A percentile compares a stretch with the other conserved stretches of the same genome.
Conservation (phyloP, 1,140 invertebrate genomes). For the Eufriesea mexicana region DNA sequence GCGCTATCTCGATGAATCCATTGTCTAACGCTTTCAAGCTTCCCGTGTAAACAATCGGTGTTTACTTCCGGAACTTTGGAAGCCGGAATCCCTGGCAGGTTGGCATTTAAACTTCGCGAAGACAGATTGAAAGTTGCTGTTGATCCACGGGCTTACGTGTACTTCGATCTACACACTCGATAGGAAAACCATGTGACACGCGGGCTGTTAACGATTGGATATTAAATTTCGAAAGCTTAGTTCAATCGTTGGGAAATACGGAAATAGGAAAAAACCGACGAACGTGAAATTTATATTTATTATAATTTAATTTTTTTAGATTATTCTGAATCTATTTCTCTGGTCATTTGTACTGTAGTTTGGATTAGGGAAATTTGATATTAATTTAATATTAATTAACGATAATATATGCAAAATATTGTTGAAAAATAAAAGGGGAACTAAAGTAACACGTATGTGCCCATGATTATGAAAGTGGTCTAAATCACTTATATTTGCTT, state of each 20-base stretch:
- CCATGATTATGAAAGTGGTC: too few species aligned
- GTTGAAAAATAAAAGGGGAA: too few species aligned
- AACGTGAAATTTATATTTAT: too few species aligned
- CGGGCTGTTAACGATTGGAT: not conserved
- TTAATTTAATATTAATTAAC: too few species aligned
- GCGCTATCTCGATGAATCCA: constrained; percentile 14
- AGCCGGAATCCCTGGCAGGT: constrained; percentile 4
- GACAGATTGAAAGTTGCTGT: constrained; percentile 31
- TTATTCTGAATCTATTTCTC: not conserved
- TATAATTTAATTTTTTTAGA: too few species aligned
- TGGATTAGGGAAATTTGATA: too few species aligned
- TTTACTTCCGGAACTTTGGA: constrained; percentile 27
- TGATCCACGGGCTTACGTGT: not conserved
- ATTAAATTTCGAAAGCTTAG: not conserved
- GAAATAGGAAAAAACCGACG: too few species aligned
- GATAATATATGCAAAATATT: too few species aligned
- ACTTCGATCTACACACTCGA: not conserved
- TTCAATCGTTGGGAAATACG: not conserved
- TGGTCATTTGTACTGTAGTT: too few species aligned
- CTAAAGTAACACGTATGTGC: too few species aligned
- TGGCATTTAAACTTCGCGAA: constrained; percentile 26
- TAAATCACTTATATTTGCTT: too few species aligned
- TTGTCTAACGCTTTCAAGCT: constrained; percentile 27
- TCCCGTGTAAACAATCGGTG: constrained; percentile 36
- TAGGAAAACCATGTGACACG: not conserved